Percentiles rank a stretch among this genome's conserved stretches.
Conservation (phyloP, 2,888 invertebrate species). For the Volucella zonaria region DNA sequence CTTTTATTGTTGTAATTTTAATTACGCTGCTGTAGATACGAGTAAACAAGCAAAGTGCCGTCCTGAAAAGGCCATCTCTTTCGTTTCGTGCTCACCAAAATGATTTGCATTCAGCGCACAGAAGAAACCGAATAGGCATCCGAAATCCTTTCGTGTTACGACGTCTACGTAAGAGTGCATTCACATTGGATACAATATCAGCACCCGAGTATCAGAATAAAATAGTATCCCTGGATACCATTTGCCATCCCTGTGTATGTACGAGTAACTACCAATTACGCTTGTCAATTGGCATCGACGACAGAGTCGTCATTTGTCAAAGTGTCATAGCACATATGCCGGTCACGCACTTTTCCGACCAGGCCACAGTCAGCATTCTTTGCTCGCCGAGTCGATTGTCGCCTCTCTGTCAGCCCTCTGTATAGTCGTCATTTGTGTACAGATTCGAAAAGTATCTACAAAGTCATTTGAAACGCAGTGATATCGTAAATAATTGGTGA, state of each 20-base stretch:
- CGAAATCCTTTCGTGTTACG: constrained; percentile 50
- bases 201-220: constrained; percentile 15
- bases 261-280: constrained; percentile 63
- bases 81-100: constrained; percentile 29
- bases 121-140: neutral
- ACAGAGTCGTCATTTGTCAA: constrained; percentile 72
- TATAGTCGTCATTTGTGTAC: neutral
- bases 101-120: constrained; percentile 66
- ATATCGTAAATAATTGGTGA: constrained; percentile 71
- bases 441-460: constrained; percentile 31
- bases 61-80: neutral
- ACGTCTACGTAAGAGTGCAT: constrained; percentile 62
- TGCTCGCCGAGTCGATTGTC: neutral
- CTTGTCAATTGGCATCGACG: constrained; percentile 70
- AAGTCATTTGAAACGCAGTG: constrained; percentile 60
- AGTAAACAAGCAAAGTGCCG: constrained; percentile 13
- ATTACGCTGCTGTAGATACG: constrained; percentile 43
- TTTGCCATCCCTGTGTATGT: constrained; percentile 1
- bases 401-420: neutral
- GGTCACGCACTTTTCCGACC: constrained; percentile 62
- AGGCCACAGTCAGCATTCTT: constrained; percentile 28
- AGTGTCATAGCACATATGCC: constrained; percentile 55
- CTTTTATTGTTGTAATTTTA: constrained; percentile 31
- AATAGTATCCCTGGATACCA: neutral
- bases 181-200: constrained; percentile 44